Evolutionary conservation across 2,888 invertebrate genomes (phyloP).

Genomic region (Fissipunctia ypsillon): DNA sequence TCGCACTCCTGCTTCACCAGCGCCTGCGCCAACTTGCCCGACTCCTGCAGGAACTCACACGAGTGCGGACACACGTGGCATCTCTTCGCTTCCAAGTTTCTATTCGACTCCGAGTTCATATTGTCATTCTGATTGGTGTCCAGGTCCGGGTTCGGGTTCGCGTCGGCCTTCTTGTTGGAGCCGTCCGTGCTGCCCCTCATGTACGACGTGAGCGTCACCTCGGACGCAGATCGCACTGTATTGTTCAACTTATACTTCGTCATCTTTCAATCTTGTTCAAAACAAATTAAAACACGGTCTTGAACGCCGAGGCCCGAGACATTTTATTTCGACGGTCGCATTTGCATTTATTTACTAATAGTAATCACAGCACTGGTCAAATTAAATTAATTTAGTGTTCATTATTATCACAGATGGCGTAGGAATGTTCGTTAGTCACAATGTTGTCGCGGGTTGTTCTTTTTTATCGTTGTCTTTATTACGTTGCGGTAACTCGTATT

Average conservation of each 20-base stretch:
- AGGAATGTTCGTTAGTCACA: conserved; percentile 62
- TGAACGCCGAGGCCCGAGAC: conserved; percentile 83
- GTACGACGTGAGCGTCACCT: conserved; percentile 88
- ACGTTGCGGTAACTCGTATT: conserved; percentile 39
- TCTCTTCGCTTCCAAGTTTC: conserved; percentile 75
- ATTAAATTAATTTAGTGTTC: conserved; percentile 64
- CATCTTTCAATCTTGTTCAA: conserved; percentile 77
- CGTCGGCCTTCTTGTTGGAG: conserved; percentile 65
- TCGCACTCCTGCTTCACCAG: conserved; percentile 80
- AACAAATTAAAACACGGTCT: conserved; percentile 79
- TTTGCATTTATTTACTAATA: conserved; percentile 58
- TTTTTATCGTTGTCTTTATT: conserved; percentile 36
- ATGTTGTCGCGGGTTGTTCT: conserved; percentile 46
- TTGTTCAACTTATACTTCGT: conserved; percentile 91
- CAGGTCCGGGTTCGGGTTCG: conserved; percentile 72
- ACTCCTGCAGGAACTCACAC: conserved; percentile 79
- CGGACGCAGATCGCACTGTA: conserved; percentile 80
- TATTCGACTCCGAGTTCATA: conserved; percentile 75
- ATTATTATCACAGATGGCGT: conserved; percentile 70
- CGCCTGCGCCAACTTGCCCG: conserved; percentile 79
- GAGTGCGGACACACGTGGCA: conserved; percentile 81
- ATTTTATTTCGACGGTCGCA: conserved; percentile 75
- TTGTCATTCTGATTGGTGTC: conserved; percentile 83
- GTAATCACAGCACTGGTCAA: conserved; percentile 71
- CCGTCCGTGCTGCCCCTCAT: conserved; percentile 80